phyloP scores from a whole-genome alignment of 2,113 vertebrate species.

The Rhabdomys dilectus region DNA sequence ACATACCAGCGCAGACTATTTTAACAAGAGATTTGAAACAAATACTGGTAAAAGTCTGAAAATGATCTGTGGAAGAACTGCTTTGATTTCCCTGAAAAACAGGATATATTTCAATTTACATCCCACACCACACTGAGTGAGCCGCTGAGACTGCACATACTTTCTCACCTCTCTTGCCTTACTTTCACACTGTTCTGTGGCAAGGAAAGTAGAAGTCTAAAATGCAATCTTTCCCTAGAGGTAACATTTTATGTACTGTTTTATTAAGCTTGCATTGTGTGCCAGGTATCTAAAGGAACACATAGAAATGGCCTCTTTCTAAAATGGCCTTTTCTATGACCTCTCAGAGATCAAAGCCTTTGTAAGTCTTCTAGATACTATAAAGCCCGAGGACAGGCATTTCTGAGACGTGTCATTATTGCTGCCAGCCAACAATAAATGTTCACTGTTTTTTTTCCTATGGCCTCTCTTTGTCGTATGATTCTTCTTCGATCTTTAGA shows the following conservation, averaged over 20 bases:
- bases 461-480: not conserved
- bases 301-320: conserved; percentile 64
- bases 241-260: conserved; percentile 71
- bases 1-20: not conserved
- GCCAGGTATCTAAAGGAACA: conserved; percentile 62
- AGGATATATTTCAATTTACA: not conserved
- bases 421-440: conserved; percentile 4
- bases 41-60: conserved; percentile 34
- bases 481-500: not conserved
- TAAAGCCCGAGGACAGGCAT: conserved; percentile 2
- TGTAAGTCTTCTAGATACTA: conserved; percentile 29
- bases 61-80: not conserved
- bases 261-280: conserved; percentile 71
- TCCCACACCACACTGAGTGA: not conserved
- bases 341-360: conserved; percentile 22
- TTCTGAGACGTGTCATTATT: conserved; percentile 20
- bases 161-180: conserved; percentile 22
- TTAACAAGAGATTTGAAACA: not conserved
- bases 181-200: conserved; percentile 22
- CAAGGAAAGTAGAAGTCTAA: conserved; percentile 57
- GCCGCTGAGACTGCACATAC: not conserved
- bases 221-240: conserved; percentile 60
- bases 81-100: conserved; percentile 31
- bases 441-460: not conserved
- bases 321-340: conserved; percentile 64